Conservation (phyloP, 37 sponge, comb jelly and placozoan species). For the Mnemiopsis leidyi region DNA sequence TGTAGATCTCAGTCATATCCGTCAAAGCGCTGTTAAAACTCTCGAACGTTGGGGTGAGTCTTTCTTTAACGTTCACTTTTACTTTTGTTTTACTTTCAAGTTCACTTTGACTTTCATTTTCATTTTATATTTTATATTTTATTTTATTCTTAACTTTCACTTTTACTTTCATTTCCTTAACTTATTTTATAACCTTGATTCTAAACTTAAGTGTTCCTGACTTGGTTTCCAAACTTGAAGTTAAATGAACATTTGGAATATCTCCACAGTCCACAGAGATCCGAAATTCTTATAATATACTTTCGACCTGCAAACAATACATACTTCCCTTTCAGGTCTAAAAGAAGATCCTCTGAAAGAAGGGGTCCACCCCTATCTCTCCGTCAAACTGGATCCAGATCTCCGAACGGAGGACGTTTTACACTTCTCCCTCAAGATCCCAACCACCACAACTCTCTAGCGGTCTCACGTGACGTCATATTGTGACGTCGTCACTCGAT, state of each 20-base stretch:
- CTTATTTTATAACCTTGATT: no score
- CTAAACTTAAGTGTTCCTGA: no score
- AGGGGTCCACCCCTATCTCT: conserved; percentile 58
- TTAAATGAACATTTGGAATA: no score
- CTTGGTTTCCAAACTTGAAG: no score
- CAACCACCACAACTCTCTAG: conserved; percentile 1
- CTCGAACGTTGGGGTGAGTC: conserved; percentile 59
- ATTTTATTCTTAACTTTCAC: background rate
- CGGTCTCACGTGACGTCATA: background rate
- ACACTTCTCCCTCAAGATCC: conserved; percentile 63
- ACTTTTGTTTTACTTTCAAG: background rate
- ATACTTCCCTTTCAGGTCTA: no score
- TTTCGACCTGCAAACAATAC: no score
- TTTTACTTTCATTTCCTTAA: no score
- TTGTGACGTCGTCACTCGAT: background rate
- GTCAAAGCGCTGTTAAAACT: background rate
- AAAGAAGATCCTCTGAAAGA: conserved; percentile 58
- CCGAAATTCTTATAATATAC: no score
- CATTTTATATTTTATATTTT: background rate
- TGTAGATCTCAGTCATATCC: conserved; percentile 40
- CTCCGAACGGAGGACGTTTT: conserved; percentile 18
- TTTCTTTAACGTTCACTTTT: background rate
- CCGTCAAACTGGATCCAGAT: conserved; percentile 27
- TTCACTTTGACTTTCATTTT: background rate
- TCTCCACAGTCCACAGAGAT: no score